Base-by-base conservation (phyloP, 2,113 vertebrate genomes). In the Eleginops maclovinus region DNA sequence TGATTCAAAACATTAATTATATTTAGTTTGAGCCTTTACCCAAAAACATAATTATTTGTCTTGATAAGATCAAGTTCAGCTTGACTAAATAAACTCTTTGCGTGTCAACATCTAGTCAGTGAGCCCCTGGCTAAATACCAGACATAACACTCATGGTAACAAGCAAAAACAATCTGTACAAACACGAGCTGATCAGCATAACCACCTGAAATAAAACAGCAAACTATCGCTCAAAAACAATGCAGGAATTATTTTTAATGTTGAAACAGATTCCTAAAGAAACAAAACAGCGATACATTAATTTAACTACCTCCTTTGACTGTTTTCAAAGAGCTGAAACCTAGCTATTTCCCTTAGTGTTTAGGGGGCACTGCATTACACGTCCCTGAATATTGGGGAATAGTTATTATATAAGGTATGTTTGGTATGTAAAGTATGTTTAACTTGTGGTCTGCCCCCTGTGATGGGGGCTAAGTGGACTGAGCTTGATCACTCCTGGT, bases 401-500 rank as follows among this genome's bases (percentile, higher is more conserved):
- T 74, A 24, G 63, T 69, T 81, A 62, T 14, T 47, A 77, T 74
- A 28, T 56, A 74, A 79, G 46, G 54, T 70, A 56, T 67, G 58
- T 79, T 75, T 65, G 19, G 26, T 64, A 47, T 75, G 53, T 63
- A 65, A 76, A 83, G 55, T 67, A 55, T 72, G 43, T 82, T 68
- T 64, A 76, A 73, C 9, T 40, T 81, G 66, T 80, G 65, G 82
- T 86, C 67, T 84, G 59, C 77, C 68, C 75, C 75, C 76, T 71
- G 67, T 55, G 59, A 60, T 62, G 44, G 60, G 56, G 40, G 51
- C 70, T 75, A 78, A 85, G 79, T 65, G 68, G 63, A 81, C 65
- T 40, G 83, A 92, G 77, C 83, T 63, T 70, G 83, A 85, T 84
- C 77, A 66, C 80, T 87, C 83, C 88, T 86, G 72, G 81, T 84